phyloP scores from a whole-genome alignment of 2,797 vertebrate species.

The Myiothlypis chrysogaster region DNA sequence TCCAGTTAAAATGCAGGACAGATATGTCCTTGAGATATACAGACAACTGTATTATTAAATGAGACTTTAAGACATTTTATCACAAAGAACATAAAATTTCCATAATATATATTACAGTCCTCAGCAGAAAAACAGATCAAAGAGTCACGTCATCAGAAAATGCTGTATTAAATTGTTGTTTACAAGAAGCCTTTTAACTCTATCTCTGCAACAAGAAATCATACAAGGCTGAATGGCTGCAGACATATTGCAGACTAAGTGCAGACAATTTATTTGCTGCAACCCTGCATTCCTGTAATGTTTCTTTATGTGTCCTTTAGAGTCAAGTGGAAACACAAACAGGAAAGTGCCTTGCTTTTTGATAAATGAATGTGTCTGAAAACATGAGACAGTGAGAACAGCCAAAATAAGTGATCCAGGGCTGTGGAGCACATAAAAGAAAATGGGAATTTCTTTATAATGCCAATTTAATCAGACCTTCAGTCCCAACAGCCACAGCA shows the following conservation, averaged over 20 bases:
- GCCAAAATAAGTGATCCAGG: constrained; percentile 62
- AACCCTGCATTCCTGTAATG: constrained; percentile 64
- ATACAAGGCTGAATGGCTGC: constrained; percentile 14
- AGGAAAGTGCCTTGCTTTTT: constrained; percentile 64
- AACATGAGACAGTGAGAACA: constrained; percentile 62
- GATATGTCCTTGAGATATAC: not conserved
- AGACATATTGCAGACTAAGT: constrained; percentile 44
- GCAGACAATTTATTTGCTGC: constrained; percentile 66
- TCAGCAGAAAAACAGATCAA: constrained; percentile 42
- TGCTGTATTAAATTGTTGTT: constrained; percentile 21
- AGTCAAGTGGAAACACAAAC: constrained; percentile 74
- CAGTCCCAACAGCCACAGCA: constrained; percentile 38
- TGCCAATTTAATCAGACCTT: constrained; percentile 61
- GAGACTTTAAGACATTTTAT: constrained; percentile 26
- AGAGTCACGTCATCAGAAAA: constrained; percentile 12
- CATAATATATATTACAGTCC: not conserved
- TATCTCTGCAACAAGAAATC: constrained; percentile 41
- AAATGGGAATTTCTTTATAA: constrained; percentile 45
- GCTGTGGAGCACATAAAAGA: constrained; percentile 62
- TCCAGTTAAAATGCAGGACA: not conserved
- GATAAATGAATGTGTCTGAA: constrained; percentile 72
- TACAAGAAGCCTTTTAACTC: constrained; percentile 47
- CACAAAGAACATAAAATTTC: constrained; percentile 6
- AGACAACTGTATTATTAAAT: constrained; percentile 11
- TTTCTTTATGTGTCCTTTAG: constrained; percentile 65